Percentiles rank a stretch among this genome's conserved stretches.
These are phyloP conservation scores for Ceyx margarethae DNA, from an alignment of 2,113 vertebrate species.

Conservation along the genomic window DNA sequence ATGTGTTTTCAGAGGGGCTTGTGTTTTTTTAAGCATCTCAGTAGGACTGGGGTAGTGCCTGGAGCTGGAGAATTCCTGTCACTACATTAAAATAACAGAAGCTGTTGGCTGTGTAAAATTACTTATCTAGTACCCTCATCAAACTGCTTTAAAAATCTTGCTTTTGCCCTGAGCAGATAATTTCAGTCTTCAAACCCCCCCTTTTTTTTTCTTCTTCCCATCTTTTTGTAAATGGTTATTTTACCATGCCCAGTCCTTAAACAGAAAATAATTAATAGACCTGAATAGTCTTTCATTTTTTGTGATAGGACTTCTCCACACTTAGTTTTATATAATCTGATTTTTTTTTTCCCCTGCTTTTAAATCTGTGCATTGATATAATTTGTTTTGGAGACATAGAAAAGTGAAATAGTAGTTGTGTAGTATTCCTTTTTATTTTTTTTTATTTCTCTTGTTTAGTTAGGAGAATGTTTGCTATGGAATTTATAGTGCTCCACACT, in stretches of 20 bases:
- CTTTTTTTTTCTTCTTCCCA: background rate
- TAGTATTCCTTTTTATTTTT: background rate
- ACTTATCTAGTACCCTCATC: background rate
- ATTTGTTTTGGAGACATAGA: background rate
- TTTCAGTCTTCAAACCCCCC: background rate
- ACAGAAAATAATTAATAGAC: background rate
- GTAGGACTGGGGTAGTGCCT: background rate
- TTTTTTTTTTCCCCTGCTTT: background rate
- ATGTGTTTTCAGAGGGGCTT: background rate
- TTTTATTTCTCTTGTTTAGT: background rate
- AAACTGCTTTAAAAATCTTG: background rate
- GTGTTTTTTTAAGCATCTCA: background rate
- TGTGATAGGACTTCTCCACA: background rate
- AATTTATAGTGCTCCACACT: slow-evolving; percentile 28
- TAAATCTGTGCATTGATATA: background rate
- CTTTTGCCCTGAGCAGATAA: background rate
- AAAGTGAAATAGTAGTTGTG: background rate
- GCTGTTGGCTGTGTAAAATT: background rate
- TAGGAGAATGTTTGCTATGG: slow-evolving; percentile 17
- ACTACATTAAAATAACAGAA: background rate
- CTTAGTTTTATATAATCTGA: background rate
- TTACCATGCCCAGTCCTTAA: background rate
- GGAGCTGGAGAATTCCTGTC: slow-evolving; percentile 6
- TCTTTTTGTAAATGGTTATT: background rate
- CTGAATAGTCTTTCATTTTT: background rate